These are phyloP conservation scores for Rhopilema esculentum DNA, from an alignment of 30 jellyfish, hydroid and myxozoan genomes.

Conservation along the genomic window DNA sequence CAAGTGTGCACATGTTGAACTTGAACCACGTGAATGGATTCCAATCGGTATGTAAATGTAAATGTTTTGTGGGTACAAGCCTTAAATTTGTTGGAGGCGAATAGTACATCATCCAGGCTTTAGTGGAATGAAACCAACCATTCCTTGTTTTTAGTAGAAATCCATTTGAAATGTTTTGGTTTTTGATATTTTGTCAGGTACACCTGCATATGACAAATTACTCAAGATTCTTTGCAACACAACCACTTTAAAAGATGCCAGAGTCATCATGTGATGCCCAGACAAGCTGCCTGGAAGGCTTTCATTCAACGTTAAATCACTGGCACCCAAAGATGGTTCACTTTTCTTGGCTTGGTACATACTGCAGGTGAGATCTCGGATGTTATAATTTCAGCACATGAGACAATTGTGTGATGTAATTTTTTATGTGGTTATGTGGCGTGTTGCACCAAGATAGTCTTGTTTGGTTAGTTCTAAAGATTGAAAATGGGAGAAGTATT, in stretches of 20 bases:
- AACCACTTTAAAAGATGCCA: not conserved
- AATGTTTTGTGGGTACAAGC: conserved; percentile 4
- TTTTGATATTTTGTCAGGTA: conserved; percentile 28
- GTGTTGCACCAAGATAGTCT: conserved; percentile 2
- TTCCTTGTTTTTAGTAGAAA: not conserved
- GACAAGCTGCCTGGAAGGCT: conserved; percentile 36
- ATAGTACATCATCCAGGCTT: not conserved
- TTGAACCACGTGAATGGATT: conserved; percentile 33
- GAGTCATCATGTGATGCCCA: conserved; percentile 32
- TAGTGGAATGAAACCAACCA: not conserved
- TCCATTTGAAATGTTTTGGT: not conserved
- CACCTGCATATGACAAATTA: conserved; percentile 27
- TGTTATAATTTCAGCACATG: not conserved
- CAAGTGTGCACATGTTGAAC: not conserved
- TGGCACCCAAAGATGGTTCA: conserved; percentile 22
- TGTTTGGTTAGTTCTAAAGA: conserved; percentile 15
- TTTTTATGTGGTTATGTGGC: conserved; percentile 8
- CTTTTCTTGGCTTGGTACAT: conserved; percentile 10
- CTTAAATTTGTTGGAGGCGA: conserved; percentile 9
- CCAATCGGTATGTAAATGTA: conserved; percentile 4
- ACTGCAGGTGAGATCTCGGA: conserved; percentile 10
- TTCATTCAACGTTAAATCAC: conserved; percentile 10
- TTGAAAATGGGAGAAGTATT: not conserved
- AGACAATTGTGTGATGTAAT: not conserved
- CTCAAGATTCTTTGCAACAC: not conserved